Percentiles rank a stretch among this genome's conserved stretches.
Evolutionary conservation across 2,797 vertebrate genomes (phyloP).

Genomic region (Crenuchus spilurus): DNA sequence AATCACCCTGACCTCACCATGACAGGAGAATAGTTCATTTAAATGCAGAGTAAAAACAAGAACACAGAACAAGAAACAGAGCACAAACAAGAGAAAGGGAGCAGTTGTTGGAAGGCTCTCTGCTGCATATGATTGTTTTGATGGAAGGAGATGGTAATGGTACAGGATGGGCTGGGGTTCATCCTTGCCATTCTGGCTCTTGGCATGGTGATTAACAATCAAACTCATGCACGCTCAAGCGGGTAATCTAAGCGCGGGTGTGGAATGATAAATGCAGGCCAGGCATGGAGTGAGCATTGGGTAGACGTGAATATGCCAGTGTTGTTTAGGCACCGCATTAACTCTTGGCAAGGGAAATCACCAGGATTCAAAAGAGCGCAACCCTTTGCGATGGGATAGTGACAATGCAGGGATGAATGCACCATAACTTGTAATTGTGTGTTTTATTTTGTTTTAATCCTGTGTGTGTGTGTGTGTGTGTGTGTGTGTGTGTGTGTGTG

Average conservation of each 20-base stretch:
- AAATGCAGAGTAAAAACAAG: not conserved
- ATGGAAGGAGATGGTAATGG: constrained; percentile 67
- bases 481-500: not conserved
- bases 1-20: not conserved
- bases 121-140: constrained; percentile 58
- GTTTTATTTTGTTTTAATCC: too few relatives aligned
- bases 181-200: constrained; percentile 45
- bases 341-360: constrained; percentile 27
- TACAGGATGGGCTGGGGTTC: constrained; percentile 66
- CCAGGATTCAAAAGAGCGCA: constrained; percentile 28
- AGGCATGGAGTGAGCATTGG: constrained; percentile 35
- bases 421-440: too few relatives aligned
- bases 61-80: not conserved
- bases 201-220: constrained; percentile 50
- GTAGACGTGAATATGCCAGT: constrained; percentile 40
- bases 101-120: constrained; percentile 27
- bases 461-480: constrained; percentile 5
- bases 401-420: constrained; percentile 1
- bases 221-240: constrained; percentile 62
- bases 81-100: too few relatives aligned
- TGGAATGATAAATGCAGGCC: constrained; percentile 67
- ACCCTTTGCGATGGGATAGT: constrained; percentile 22
- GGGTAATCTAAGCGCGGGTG: constrained; percentile 68
- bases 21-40: not conserved
- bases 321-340: constrained; percentile 40